A percentile compares a stretch with the other conserved stretches of the same genome.
phyloP scores from a whole-genome alignment of 2,888 invertebrate genomes.

The Chaetoderma sp. region DNA sequence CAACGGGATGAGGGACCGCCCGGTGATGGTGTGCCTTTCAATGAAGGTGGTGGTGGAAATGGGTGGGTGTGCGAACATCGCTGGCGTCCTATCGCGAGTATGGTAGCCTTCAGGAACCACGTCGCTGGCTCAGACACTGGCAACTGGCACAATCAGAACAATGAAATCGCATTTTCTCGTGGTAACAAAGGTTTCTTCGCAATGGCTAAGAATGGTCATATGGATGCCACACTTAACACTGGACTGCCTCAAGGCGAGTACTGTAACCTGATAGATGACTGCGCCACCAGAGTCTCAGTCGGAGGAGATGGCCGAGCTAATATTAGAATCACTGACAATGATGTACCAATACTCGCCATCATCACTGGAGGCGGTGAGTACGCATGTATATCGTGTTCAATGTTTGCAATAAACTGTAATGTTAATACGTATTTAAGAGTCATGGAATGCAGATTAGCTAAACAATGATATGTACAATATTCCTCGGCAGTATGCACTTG shows the following conservation, averaged over 20 bases:
- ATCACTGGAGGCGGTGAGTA: too few relatives aligned
- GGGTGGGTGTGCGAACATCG: constrained; percentile 67
- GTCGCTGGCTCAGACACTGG: constrained; percentile 49
- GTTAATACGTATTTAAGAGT: too few relatives aligned
- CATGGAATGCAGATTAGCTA: too few relatives aligned
- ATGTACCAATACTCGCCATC: constrained; percentile 60
- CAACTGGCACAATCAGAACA: constrained; percentile 55
- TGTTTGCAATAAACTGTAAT: too few relatives aligned
- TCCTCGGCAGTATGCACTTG: too few relatives aligned
- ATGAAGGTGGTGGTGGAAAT: constrained; percentile 57
- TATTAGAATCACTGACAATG: constrained; percentile 45
- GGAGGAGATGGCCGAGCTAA: constrained; percentile 52
- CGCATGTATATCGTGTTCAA: too few relatives aligned
- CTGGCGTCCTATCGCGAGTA: constrained; percentile 62
- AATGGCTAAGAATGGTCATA: constrained; percentile 54
- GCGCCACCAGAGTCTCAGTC: constrained; percentile 52
- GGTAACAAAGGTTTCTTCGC: constrained; percentile 64
- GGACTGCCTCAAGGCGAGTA: constrained; percentile 65
- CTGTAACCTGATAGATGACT: constrained; percentile 65
- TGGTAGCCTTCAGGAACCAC: constrained; percentile 62
- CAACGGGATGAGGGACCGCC: constrained; percentile 48
- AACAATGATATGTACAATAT: too few relatives aligned
- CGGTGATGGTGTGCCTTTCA: constrained; percentile 58
- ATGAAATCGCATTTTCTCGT: constrained; percentile 61
- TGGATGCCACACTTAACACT: constrained; percentile 57